phyloP scores from a whole-genome alignment of 2,113 vertebrate species.

The Ptilonorhynchus violaceus region DNA sequence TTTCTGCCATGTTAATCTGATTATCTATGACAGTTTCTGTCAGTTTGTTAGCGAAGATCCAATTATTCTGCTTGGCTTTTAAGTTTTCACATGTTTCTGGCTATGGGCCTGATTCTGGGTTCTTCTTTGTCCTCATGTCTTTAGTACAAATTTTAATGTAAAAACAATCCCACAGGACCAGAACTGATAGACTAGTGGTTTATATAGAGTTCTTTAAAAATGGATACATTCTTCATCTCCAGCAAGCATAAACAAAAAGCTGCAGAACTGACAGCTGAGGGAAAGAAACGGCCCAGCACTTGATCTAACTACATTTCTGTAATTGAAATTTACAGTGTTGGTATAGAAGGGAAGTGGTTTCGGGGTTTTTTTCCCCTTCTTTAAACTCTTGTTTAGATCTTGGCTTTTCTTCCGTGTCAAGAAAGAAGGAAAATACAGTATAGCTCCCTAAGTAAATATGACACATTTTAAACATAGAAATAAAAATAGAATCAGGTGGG shows the following conservation, averaged over 20 bases:
- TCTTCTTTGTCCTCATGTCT: not conserved
- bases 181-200: not conserved
- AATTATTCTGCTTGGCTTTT: slow-evolving; percentile 60
- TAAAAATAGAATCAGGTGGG: not conserved
- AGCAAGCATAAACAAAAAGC: not conserved
- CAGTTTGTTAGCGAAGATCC: slow-evolving; percentile 51
- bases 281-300: not conserved
- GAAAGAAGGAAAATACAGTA: not conserved
- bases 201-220: not conserved
- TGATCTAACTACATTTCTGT: not conserved
- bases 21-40: slow-evolving; percentile 56
- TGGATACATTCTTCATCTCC: not conserved
- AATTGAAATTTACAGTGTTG: not conserved
- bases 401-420: not conserved
- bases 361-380: accelerated
- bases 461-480: not conserved
- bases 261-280: not conserved
- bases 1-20: slow-evolving; percentile 58
- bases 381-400: not conserved
- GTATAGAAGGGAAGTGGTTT: not conserved
- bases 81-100: slow-evolving; percentile 44
- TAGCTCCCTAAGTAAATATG: not conserved
- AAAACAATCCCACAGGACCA: not conserved
- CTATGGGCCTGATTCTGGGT: not conserved
- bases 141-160: not conserved